Conservation (phyloP, 2,797 vertebrate genomes). For the Macrochelys suwanniensis region DNA sequence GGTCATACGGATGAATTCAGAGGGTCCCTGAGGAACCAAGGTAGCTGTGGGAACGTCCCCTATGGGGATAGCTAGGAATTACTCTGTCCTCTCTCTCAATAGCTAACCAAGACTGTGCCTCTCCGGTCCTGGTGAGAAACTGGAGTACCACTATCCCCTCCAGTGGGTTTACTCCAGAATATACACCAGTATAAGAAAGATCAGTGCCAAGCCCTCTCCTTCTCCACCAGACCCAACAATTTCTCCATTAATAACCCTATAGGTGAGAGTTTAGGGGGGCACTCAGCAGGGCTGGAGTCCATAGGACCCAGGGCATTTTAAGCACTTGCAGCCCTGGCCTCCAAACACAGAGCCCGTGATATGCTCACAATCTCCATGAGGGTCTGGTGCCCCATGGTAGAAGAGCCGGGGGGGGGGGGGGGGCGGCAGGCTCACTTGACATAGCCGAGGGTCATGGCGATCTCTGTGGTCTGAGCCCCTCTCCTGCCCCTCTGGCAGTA, state of each 20-base stretch:
- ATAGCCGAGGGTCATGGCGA: conserved; percentile 82
- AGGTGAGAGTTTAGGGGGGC: not conserved
- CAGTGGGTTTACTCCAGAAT: not conserved
- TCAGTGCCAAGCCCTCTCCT: not conserved
- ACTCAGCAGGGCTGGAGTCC: not conserved
- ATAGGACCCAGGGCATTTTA: not conserved
- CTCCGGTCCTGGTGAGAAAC: not conserved
- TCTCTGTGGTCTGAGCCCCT: conserved; percentile 79
- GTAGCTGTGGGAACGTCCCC: not conserved
- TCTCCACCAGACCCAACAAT: not conserved
- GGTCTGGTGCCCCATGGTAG: too few relatives aligned
- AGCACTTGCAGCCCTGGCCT: not conserved
- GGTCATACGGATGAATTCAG: not conserved
- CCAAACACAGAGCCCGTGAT: not conserved
- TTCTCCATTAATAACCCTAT: not conserved
- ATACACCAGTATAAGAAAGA: not conserved
- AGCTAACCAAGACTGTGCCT: not conserved
- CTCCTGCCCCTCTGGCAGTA: conserved; percentile 86
- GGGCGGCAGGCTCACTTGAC: conserved; percentile 79
- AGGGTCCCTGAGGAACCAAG: not conserved
- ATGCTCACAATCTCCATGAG: not conserved
- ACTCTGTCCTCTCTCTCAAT: not conserved
- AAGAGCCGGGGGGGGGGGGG: too few relatives aligned
- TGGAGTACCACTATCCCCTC: not conserved
- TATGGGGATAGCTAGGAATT: not conserved